phyloP scores from a whole-genome alignment of 1,140 invertebrate species.

The Lepidurus packardi region DNA sequence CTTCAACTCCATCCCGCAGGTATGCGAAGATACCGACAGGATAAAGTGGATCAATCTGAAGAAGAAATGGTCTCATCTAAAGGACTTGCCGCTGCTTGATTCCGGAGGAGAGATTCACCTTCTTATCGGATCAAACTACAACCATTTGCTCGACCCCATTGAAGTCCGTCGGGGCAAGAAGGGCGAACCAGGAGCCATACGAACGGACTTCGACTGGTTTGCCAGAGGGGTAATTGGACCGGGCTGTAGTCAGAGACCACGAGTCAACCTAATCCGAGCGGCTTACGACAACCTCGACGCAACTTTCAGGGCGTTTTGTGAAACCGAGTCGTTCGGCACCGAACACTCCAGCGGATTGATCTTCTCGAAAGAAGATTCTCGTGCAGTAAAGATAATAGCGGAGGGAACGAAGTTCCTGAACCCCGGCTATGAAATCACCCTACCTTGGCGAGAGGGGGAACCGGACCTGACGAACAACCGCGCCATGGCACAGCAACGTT shows the following conservation, averaged over 20 bases:
- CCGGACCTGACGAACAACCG: too few relatives aligned
- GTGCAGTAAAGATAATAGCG: background rate
- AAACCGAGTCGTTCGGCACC: constrained; percentile 29
- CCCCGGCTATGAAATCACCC: too few relatives aligned
- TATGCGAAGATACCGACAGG: background rate
- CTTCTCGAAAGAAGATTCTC: background rate
- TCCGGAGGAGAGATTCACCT: background rate
- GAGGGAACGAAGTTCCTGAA: constrained; percentile 8
- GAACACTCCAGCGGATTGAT: background rate
- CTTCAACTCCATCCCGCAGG: background rate
- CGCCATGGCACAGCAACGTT: too few relatives aligned
- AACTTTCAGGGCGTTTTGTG: background rate
- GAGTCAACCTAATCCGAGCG: background rate
- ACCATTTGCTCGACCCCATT: background rate
- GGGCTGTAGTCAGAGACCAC: background rate
- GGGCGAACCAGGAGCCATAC: background rate
- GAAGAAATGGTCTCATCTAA: background rate
- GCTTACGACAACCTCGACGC: background rate
- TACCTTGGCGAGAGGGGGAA: too few relatives aligned
- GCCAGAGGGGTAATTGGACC: background rate
- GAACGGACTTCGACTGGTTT: background rate
- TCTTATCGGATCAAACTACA: background rate
- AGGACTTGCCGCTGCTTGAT: background rate
- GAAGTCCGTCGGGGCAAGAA: background rate
- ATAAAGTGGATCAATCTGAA: background rate